A percentile compares a stretch with the other conserved stretches of the same genome.
Evolutionary conservation across 2,797 vertebrate species (phyloP).

Genomic region (Melanogrammus aeglefinus): DNA sequence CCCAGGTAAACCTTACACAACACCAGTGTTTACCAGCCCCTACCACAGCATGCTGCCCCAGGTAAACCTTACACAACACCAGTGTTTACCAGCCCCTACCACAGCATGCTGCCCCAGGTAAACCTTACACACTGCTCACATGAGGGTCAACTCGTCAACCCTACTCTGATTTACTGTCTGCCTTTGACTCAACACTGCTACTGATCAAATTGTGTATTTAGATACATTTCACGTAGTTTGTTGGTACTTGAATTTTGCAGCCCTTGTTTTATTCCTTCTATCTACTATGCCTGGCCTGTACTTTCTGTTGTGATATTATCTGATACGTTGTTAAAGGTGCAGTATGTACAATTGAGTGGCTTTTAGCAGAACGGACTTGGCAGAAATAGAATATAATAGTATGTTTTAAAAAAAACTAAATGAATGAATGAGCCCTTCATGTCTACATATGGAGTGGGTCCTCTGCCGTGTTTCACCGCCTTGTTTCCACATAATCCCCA

Average conservation of each 20-base stretch:
- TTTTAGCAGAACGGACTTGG: too few relatives aligned
- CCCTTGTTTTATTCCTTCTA: not conserved
- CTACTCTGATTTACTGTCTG: not conserved
- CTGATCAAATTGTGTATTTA: not conserved
- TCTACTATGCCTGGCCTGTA: not conserved
- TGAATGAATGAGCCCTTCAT: too few relatives aligned
- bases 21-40: slow-evolving; percentile 90
- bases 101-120: slow-evolving; percentile 91
- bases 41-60: slow-evolving; percentile 89
- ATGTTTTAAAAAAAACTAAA: too few relatives aligned
- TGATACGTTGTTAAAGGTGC: not conserved
- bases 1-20: slow-evolving; percentile 94
- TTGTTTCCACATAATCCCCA: too few relatives aligned
- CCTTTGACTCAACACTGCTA: not conserved
- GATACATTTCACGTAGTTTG: not conserved
- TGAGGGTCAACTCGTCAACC: not conserved
- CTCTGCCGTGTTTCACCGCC: too few relatives aligned
- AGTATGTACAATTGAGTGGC: too few relatives aligned
- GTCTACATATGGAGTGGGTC: too few relatives aligned
- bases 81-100: slow-evolving; percentile 93
- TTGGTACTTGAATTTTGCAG: not conserved
- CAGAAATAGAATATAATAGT: too few relatives aligned
- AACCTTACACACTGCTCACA: slow-evolving; percentile 9
- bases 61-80: slow-evolving; percentile 91
- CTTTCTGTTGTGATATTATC: not conserved